These are phyloP conservation scores for Diaphora mendica DNA, from an alignment of 2,888 invertebrate genomes.

Conservation along the genomic window DNA sequence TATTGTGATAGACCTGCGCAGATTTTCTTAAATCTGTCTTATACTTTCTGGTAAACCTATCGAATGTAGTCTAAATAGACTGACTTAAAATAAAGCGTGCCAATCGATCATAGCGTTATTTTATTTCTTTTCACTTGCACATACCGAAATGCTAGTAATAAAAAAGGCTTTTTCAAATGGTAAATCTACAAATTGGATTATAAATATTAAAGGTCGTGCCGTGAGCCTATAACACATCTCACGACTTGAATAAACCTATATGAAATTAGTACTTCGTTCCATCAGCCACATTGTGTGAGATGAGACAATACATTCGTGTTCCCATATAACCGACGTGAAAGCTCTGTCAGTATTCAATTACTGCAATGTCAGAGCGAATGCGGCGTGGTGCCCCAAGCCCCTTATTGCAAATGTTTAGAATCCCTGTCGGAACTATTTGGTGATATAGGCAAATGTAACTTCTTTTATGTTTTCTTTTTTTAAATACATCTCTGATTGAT, in stretches of 20 bases:
- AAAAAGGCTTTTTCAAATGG: background rate
- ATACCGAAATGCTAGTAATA: background rate
- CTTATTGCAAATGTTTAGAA: slow-evolving; percentile 14
- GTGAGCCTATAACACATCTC: background rate
- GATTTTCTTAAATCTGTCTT: background rate
- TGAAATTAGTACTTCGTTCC: slow-evolving; percentile 4
- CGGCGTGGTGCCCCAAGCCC: slow-evolving; percentile 8
- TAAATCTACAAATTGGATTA: background rate
- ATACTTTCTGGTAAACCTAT: too few species aligned
- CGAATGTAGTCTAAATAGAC: too few species aligned
- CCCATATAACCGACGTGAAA: slow-evolving; percentile 45
- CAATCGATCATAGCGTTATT: background rate
- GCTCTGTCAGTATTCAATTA: slow-evolving; percentile 54
- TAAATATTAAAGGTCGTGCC: background rate
- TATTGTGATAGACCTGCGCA: background rate
- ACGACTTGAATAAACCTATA: background rate
- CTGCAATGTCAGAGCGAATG: slow-evolving; percentile 38
- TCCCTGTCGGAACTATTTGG: slow-evolving; percentile 11
- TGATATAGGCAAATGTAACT: background rate
- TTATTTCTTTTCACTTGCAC: background rate
- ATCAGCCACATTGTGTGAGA: slow-evolving; percentile 21
- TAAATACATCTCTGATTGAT: background rate
- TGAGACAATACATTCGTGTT: slow-evolving; percentile 41
- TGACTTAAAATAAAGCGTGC: background rate
- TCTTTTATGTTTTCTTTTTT: background rate